These are phyloP conservation scores for Actenoides hombroni DNA, from an alignment of 2,113 vertebrate genomes.

Conservation along the genomic window DNA sequence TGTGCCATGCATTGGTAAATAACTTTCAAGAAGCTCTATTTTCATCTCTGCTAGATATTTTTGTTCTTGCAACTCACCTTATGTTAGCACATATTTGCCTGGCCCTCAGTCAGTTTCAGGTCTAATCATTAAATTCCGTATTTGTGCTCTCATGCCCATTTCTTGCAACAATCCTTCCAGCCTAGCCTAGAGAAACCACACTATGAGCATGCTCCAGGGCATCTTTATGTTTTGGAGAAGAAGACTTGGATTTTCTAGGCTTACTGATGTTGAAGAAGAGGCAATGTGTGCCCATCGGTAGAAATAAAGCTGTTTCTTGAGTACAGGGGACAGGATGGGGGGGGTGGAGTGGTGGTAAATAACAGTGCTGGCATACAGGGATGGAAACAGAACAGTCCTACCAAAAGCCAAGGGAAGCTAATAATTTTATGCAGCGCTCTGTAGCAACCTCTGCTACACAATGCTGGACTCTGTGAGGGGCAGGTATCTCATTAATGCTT, in stretches of 20 bases:
- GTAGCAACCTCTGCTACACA: neutral
- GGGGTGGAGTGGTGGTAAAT: neutral
- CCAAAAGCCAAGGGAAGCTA: neutral
- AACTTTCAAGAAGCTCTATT: neutral
- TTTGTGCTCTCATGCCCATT: neutral
- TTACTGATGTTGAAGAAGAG: neutral
- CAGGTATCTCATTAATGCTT: neutral
- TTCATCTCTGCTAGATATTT: neutral
- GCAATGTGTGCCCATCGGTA: neutral
- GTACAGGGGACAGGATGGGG: neutral
- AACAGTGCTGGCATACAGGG: neutral
- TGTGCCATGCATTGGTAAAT: neutral
- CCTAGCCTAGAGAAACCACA: neutral
- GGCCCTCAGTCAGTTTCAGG: neutral
- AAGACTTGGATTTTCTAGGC: neutral
- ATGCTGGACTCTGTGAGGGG: neutral
- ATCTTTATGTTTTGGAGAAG: neutral
- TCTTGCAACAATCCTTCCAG: neutral
- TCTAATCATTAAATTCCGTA: neutral
- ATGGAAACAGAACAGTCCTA: neutral
- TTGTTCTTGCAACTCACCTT: neutral
- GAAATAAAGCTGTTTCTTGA: neutral
- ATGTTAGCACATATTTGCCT: neutral
- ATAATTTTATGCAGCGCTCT: neutral
- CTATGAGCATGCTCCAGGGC: neutral